Conservation (phyloP, 1,140 invertebrate species). For the Heliconius melpomene region DNA sequence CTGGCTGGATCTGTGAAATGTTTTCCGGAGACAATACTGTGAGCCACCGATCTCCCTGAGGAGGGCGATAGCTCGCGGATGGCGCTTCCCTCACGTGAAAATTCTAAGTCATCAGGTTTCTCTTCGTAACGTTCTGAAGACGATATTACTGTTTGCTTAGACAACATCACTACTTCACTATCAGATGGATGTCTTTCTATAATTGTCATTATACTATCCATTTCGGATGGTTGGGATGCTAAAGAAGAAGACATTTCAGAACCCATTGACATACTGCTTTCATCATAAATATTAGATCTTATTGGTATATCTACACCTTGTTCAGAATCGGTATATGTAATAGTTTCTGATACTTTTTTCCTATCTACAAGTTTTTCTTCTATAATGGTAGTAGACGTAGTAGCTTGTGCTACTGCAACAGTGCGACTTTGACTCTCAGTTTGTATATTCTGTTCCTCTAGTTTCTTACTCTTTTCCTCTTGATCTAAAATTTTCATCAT, state of each 20-base stretch:
- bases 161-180: constrained; percentile 60
- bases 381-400: constrained; percentile 80
- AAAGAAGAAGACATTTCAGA: constrained; percentile 80
- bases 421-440: constrained; percentile 10
- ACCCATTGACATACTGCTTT: constrained; percentile 68
- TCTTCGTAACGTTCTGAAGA: constrained; percentile 51
- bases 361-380: constrained; percentile 80
- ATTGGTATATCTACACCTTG: constrained; percentile 72
- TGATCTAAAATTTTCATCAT: constrained; percentile 78
- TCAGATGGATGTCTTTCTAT: constrained; percentile 68
- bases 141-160: constrained; percentile 66
- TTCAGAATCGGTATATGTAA: constrained; percentile 74
- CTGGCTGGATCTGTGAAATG: constrained; percentile 81
- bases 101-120: constrained; percentile 72
- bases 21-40: constrained; percentile 78
- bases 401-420: constrained; percentile 36
- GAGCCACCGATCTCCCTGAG: constrained; percentile 77
- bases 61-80: constrained; percentile 79
- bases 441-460: constrained; percentile 47
- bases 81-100: constrained; percentile 67
- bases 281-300: constrained; percentile 60
- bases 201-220: constrained; percentile 79
- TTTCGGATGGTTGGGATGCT: constrained; percentile 78
- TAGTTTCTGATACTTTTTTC: constrained; percentile 81
- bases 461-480: constrained; percentile 66